Evolutionary conservation across 2,113 vertebrate genomes (phyloP).

Genomic region (Archocentrus centrarchus): DNA sequence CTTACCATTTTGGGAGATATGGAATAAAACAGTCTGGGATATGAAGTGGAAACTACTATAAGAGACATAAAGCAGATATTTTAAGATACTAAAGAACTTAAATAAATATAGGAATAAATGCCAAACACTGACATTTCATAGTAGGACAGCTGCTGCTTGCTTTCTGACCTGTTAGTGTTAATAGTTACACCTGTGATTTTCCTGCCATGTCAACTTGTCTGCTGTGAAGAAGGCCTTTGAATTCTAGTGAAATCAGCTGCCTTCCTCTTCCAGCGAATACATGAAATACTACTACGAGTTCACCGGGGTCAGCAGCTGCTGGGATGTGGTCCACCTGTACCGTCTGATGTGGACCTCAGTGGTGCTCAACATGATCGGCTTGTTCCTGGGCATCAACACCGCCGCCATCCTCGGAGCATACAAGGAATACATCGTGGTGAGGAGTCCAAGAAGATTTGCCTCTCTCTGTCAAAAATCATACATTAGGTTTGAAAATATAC

Average conservation of each 20-base stretch:
- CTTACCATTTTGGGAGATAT: background rate
- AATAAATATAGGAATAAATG: too few species aligned
- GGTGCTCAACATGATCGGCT: constrained; percentile 85
- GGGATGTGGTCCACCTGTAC: constrained; percentile 89
- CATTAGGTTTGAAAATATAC: background rate
- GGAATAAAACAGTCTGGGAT: background rate
- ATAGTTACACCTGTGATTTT: background rate
- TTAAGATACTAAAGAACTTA: too few species aligned
- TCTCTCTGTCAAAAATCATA: background rate
- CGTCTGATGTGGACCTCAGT: constrained; percentile 91
- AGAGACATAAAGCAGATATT: background rate
- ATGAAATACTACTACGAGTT: constrained; percentile 87
- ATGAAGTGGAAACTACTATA: background rate
- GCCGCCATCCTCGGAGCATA: constrained; percentile 94
- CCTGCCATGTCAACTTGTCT: background rate
- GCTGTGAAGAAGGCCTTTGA: too few species aligned
- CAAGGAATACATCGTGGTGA: constrained; percentile 86
- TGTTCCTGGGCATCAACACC: constrained; percentile 89
- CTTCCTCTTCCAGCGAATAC: constrained; percentile 73
- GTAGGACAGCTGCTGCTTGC: too few species aligned
- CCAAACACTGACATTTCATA: too few species aligned
- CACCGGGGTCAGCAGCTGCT: constrained; percentile 87
- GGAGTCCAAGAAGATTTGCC: background rate
- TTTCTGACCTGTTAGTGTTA: background rate
- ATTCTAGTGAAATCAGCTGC: background rate